A percentile compares a stretch with the other conserved stretches of the same genome.
Evolutionary conservation across 23 tunicate species (phyloP).

Genomic region (Halocynthia aurantium): DNA sequence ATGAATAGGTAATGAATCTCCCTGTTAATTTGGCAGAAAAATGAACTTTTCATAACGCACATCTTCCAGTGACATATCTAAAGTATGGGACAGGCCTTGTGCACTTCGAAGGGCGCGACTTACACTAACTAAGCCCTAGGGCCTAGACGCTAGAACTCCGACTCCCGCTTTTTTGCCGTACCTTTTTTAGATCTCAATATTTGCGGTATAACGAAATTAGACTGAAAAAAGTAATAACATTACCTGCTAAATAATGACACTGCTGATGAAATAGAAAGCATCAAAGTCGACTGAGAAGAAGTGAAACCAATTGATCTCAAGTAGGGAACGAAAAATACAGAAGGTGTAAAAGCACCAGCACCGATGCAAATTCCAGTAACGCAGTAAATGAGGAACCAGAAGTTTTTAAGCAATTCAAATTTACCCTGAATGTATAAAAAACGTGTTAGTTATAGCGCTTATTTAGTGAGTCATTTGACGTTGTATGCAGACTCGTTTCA

Average conservation of each 20-base stretch:
- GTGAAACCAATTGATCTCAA: constrained; percentile 21
- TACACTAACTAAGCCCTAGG: no score
- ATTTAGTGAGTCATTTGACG: no score
- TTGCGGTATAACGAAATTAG: no score
- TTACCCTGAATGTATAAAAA: no score
- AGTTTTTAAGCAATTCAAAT: background rate
- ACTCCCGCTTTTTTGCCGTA: no score
- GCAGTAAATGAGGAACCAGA: constrained; percentile 18
- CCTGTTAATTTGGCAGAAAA: background rate
- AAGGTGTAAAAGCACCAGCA: constrained; percentile 41
- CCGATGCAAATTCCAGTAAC: constrained; percentile 29
- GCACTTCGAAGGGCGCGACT: no score
- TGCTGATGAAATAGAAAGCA: constrained; percentile 26
- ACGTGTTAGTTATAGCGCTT: no score
- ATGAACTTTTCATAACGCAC: background rate
- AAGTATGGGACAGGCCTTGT: background rate
- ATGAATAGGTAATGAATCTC: background rate
- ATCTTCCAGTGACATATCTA: background rate
- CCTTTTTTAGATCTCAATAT: no score
- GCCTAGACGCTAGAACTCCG: no score
- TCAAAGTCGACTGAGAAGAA: constrained; percentile 5
- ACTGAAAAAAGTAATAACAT: no score
- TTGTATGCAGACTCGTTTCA: no score
- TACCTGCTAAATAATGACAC: constrained; percentile 43
- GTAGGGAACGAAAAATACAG: constrained; percentile 32